These are phyloP conservation scores for Dicrostonyx torquatus DNA, from an alignment of 2,797 vertebrate species.

Conservation along the genomic window DNA sequence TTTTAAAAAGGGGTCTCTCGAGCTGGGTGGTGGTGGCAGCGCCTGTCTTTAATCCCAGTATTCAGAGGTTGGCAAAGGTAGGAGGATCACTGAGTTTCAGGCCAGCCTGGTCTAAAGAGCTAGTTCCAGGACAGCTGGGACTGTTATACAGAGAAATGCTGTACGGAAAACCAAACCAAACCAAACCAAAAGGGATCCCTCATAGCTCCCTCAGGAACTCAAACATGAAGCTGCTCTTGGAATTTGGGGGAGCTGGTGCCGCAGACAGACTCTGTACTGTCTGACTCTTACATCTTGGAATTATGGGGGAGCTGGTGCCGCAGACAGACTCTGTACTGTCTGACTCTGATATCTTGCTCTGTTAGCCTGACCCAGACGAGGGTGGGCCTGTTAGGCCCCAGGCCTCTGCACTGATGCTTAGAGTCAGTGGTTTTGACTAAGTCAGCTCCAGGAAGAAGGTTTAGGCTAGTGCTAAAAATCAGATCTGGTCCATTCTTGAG, in stretches of 20 bases:
- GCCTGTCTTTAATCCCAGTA: neutral
- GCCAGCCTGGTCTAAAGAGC: neutral
- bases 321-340: neutral
- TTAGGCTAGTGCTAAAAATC: neutral
- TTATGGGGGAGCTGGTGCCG: neutral
- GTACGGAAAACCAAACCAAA: too few relatives aligned
- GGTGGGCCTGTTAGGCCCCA: neutral
- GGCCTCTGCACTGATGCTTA: neutral
- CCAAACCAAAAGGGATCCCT: too few relatives aligned
- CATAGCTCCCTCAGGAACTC: neutral
- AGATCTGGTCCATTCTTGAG: neutral
- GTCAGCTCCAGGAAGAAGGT: neutral
- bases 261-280: too few relatives aligned
- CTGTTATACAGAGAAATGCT: too few relatives aligned
- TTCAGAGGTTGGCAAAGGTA: neutral
- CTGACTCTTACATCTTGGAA: slow-evolving; percentile 9
- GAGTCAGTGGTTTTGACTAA: neutral
- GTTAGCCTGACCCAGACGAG: accelerated
- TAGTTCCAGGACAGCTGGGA: neutral
- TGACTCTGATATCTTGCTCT: neutral
- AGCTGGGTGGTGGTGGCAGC: neutral
- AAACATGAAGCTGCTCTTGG: too few relatives aligned
- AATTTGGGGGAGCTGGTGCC: too few relatives aligned
- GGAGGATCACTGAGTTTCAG: neutral
- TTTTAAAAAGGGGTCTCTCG: neutral